phyloP scores from a whole-genome alignment of 2,113 vertebrate genomes.

The Empidonax traillii region DNA sequence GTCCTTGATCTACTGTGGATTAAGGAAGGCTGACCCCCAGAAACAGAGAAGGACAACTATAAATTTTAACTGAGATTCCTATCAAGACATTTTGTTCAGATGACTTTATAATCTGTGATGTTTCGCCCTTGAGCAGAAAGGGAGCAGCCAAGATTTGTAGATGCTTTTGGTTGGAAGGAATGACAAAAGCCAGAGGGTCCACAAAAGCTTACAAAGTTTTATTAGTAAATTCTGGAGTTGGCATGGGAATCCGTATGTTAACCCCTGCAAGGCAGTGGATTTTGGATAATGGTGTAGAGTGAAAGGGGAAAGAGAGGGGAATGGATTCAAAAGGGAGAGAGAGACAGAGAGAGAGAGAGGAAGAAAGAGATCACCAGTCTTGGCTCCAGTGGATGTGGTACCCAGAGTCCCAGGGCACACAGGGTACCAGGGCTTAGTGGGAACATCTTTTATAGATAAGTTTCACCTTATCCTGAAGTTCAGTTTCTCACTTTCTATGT shows the following conservation, averaged over 20 bases:
- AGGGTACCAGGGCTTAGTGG: no score
- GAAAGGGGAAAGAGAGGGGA: fast-evolving
- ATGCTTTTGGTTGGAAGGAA: neutral
- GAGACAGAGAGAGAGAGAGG: neutral
- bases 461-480: neutral
- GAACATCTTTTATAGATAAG: neutral
- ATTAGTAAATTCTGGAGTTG: neutral
- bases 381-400: neutral
- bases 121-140: neutral
- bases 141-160: fast-evolving
- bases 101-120: neutral
- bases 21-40: neutral
- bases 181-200: neutral
- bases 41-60: neutral
- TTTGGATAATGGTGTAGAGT: neutral
- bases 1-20: neutral
- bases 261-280: neutral
- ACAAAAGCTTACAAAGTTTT: neutral
- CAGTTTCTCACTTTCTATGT: neutral
- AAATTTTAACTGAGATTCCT: neutral
- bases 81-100: neutral
- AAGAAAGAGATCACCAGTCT: neutral
- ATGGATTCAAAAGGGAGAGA: neutral
- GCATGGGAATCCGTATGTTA: fast-evolving
- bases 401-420: neutral